Base-by-base conservation (phyloP, 2,888 invertebrate species). In the Dryobota labecula region DNA sequence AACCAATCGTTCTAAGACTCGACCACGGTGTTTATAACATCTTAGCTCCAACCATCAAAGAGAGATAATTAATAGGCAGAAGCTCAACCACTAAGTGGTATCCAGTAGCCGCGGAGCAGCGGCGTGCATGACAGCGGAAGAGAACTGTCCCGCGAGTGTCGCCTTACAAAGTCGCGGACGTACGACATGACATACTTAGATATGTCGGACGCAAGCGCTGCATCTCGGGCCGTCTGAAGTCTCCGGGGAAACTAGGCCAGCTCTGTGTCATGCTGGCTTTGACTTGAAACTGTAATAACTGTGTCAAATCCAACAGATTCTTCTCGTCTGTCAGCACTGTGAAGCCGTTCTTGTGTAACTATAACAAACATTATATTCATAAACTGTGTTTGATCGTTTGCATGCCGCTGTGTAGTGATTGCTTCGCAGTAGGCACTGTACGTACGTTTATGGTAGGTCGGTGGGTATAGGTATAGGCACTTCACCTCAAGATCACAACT, bases 101-200 rank as follows among this genome's bases (percentile, higher is more conserved):
- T 79, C 79, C 62, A 83, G 84, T 83, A 70, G 78, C 80, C 30
- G 38, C 45, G 24, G 9, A 33, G 36, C 41, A 27, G 43, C 63
- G 63, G 73, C 72, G 73, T 71, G 43, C 54, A 51, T 76, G 69
- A 47, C 80, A 49, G 68, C 76, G 84, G 84, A 82, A 83, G 83
- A 78, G 73, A 76, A 80, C 64, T 69, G 71, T 63, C 70, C 56
- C 67, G 76, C 77, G 70, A 66, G 85, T 80, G 80, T 86, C 76
- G n/a, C 58, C 64, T 85, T 84, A 82, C 87, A 81, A 74, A 77
- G 80, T 65, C 56, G 70, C 77, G 79, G 78, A 78, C 67, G 66
- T 74, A 41, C 71, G 49, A 27, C 38, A 67, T 51, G 58, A 64
- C 73, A 56, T 18, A 65, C 70, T 41, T 70, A 45, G 51, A 33